Percentiles rank a stretch among this genome's conserved stretches.
Conservation (phyloP, 2,888 invertebrate species). For the Drosophila subsilvestris region DNA sequence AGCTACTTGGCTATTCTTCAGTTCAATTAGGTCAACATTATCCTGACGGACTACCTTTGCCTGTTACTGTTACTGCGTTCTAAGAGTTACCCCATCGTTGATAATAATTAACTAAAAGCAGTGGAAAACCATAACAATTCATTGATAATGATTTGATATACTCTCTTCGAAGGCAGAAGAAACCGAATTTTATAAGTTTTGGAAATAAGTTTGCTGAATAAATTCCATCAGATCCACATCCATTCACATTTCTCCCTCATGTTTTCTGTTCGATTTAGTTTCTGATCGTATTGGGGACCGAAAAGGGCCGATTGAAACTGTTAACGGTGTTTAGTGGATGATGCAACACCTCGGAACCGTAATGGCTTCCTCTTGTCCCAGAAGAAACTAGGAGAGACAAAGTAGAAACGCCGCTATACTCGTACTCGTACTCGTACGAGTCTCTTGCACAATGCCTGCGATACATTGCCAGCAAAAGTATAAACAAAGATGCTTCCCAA, state of each 20-base stretch:
- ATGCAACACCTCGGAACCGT: constrained; percentile 41
- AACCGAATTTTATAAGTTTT: no score
- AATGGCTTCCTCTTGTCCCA: constrained; percentile 35
- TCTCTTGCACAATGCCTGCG: constrained; percentile 62
- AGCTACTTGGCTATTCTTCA: no score
- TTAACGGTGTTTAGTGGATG: constrained; percentile 29
- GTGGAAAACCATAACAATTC: no score
- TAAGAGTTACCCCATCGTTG: no score
- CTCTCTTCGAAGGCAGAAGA: no score
- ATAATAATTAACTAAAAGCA: no score
- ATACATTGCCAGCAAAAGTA: constrained; percentile 25
- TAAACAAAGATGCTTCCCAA: constrained; percentile 75
- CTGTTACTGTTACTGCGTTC: no score
- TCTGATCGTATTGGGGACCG: neutral
- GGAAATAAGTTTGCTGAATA: no score
- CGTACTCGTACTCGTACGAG: neutral
- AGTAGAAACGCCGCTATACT: constrained; percentile 34
- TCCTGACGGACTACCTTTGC: no score
- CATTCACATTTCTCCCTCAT: neutral
- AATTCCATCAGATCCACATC: neutral
- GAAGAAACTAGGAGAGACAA: constrained; percentile 29
- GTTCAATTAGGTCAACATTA: no score
- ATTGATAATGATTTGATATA: no score
- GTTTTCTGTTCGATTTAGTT: neutral
- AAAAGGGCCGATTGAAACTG: neutral